phyloP scores from a whole-genome alignment of 2,113 vertebrate species.

The Ophiodon elongatus region DNA sequence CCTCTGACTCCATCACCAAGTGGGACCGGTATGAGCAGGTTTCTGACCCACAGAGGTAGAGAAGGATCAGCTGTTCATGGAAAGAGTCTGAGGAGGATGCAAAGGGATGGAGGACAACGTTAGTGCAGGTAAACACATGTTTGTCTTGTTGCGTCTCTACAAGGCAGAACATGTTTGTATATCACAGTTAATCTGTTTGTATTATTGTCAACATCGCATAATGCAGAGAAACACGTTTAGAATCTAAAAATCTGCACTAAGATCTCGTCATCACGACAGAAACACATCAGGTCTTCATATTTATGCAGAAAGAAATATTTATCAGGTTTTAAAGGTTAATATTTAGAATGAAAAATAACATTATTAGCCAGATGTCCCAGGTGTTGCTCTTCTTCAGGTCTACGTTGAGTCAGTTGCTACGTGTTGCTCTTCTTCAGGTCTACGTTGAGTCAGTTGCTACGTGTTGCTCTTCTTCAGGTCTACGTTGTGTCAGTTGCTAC shows the following conservation, averaged over 20 bases:
- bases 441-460: no score
- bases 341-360: no score
- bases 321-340: background rate
- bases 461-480: no score
- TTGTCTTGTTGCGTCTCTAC: background rate
- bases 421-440: no score
- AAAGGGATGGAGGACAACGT: background rate
- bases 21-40: conserved; percentile 1
- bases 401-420: no score
- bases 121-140: conserved; percentile 5
- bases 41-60: background rate
- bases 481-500: no score
- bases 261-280: background rate
- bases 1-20: conserved; percentile 33
- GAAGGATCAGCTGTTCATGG: background rate
- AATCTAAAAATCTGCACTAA: background rate
- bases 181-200: background rate
- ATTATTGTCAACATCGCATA: background rate
- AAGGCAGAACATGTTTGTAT: no score
- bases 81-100: background rate
- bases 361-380: conserved; percentile 21
- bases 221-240: background rate
- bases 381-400: background rate
- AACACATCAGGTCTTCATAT: background rate
- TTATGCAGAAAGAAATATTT: background rate